Evolutionary conservation across 2,113 vertebrate species (phyloP).

Genomic region (Mohoua ochrocephala): DNA sequence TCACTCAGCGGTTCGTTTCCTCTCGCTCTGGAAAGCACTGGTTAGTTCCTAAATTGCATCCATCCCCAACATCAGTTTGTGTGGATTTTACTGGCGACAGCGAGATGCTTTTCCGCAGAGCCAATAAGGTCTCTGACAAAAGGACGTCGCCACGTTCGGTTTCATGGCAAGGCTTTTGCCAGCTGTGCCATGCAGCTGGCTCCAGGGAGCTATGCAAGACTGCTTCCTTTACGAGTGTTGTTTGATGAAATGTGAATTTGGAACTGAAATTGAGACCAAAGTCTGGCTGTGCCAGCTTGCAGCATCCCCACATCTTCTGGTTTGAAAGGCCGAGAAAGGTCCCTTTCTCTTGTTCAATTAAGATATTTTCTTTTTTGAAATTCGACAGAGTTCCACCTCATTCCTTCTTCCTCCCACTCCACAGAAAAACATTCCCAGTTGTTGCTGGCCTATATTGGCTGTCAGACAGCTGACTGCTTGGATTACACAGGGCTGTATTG

Average conservation of each 20-base stretch:
- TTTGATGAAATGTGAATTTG: neutral
- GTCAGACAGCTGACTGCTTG: constrained; percentile 42
- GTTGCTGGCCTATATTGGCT: neutral
- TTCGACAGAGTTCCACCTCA: neutral
- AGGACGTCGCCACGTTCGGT: neutral
- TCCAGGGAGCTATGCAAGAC: neutral
- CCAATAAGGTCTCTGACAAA: neutral
- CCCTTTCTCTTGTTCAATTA: neutral
- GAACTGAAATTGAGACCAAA: neutral
- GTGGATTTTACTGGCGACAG: neutral
- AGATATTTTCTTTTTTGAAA: neutral
- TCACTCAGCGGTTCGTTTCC: neutral
- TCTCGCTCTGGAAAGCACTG: neutral
- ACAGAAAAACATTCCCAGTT: constrained; percentile 48
- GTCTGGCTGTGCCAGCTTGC: neutral
- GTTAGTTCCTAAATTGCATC: neutral
- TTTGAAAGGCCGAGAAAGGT: neutral
- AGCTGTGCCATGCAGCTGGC: neutral
- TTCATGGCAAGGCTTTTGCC: neutral
- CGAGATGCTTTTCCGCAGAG: neutral
- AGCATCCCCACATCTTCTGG: neutral
- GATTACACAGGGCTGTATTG: constrained; percentile 38
- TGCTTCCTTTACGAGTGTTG: neutral
- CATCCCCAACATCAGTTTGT: neutral
- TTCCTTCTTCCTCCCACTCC: neutral